Evolutionary conservation across 2,888 invertebrate genomes (phyloP).

Genomic region (Polydrusus pterygomalis): DNA sequence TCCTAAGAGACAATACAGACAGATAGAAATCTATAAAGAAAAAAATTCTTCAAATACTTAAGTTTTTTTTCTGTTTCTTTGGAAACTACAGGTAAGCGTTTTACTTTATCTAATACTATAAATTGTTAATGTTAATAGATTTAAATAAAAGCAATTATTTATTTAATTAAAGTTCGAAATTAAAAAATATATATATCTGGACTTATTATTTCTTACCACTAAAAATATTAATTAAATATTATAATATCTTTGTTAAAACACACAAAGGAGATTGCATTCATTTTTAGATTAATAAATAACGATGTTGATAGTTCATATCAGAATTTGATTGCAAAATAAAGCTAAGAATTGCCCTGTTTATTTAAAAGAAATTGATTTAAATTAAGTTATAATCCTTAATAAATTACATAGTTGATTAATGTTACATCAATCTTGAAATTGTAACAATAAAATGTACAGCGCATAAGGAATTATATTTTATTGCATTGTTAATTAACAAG

Average conservation of each 20-base stretch:
- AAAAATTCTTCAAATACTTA: no score
- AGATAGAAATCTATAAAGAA: no score
- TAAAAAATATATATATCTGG: not conserved
- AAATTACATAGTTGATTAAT: slow-evolving; percentile 1
- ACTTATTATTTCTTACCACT: not conserved
- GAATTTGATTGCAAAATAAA: slow-evolving; percentile 1
- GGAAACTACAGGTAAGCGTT: no score
- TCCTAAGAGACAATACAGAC: no score
- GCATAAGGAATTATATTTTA: no score
- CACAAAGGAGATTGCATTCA: not conserved
- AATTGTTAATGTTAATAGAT: no score
- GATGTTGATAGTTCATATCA: not conserved
- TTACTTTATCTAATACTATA: no score
- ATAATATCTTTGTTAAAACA: not conserved
- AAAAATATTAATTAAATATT: not conserved
- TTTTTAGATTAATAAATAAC: not conserved
- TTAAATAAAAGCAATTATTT: no score
- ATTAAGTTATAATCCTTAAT: not conserved
- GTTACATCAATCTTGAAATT: not conserved
- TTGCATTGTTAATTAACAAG: no score
- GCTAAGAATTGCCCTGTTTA: not conserved
- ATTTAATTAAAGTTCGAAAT: not conserved
- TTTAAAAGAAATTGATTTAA: slow-evolving; percentile 9
- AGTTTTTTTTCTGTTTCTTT: no score
- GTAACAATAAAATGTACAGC: not conserved